Percentiles rank a stretch among this genome's conserved stretches.
These are phyloP conservation scores for Trachurus trachurus DNA, from an alignment of 2,797 vertebrate species.

Conservation along the genomic window DNA sequence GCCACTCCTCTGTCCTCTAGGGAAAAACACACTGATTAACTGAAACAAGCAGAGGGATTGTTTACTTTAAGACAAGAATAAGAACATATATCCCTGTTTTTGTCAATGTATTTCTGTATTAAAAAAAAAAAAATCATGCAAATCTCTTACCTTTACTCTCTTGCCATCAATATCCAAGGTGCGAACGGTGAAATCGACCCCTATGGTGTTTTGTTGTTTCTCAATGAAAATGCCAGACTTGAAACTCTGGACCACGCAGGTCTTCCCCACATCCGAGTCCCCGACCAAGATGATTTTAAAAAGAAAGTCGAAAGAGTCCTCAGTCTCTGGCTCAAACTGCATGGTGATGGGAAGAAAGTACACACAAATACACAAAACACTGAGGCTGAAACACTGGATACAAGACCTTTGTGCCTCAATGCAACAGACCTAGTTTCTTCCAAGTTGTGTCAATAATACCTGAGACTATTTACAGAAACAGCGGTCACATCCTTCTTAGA, in stretches of 20 bases:
- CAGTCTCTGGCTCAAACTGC: slow-evolving; percentile 83
- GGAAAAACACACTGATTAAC: slow-evolving; percentile 14
- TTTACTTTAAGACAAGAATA: slow-evolving; percentile 18
- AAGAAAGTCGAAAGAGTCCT: slow-evolving; percentile 94
- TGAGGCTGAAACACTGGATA: slow-evolving; percentile 37
- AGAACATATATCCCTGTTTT: background rate
- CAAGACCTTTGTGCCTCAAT: slow-evolving; percentile 37
- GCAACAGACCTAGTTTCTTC: slow-evolving; percentile 62
- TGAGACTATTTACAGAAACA: slow-evolving; percentile 61
- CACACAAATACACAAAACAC: slow-evolving; percentile 30
- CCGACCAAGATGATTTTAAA: slow-evolving; percentile 98
- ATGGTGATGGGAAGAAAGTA: slow-evolving; percentile 69
- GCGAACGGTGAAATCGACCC: slow-evolving; percentile 96
- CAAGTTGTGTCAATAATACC: slow-evolving; percentile 71
- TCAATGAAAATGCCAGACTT: slow-evolving; percentile 91
- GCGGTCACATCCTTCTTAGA: slow-evolving; percentile 38
- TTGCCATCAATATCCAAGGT: slow-evolving; percentile 93
- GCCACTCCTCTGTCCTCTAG: slow-evolving; percentile 18
- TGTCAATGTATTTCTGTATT: background rate
- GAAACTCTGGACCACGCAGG: slow-evolving; percentile 95
- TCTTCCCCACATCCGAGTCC: slow-evolving; percentile 97
- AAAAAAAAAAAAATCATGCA: background rate
- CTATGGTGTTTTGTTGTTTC: slow-evolving; percentile 95
- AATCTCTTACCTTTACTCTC: slow-evolving; percentile 90
- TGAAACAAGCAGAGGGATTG: slow-evolving; percentile 4